Conservation (phyloP, 2,888 invertebrate species). For the Lycocerus yunnanus region DNA sequence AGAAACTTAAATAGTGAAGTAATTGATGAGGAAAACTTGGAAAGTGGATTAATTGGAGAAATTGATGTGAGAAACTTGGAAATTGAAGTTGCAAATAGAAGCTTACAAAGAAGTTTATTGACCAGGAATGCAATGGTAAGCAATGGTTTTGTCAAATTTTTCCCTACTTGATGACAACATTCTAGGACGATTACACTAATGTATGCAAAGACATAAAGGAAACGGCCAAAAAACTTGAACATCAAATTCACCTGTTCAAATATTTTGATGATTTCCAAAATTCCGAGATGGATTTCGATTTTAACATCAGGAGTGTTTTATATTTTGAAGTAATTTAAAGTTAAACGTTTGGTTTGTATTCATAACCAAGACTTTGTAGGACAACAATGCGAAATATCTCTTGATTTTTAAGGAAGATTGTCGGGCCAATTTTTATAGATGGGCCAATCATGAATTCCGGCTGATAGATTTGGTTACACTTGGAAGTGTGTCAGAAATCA, state of each 20-base stretch:
- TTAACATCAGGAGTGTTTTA: constrained; percentile 44
- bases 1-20: no score
- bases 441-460: constrained; percentile 43
- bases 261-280: constrained; percentile 56
- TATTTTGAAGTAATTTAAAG: constrained; percentile 43
- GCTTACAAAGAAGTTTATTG: constrained; percentile 37
- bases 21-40: no score
- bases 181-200: constrained; percentile 46
- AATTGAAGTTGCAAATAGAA: constrained; percentile 41
- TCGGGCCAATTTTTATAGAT: constrained; percentile 54
- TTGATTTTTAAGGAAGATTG: constrained; percentile 54
- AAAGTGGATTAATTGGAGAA: constrained; percentile 48
- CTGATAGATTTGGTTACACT: constrained; percentile 52
- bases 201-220: constrained; percentile 48
- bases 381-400: constrained; percentile 47
- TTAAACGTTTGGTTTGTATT: background rate
- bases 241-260: constrained; percentile 57
- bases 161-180: constrained; percentile 10
- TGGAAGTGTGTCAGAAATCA: constrained; percentile 57
- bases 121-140: constrained; percentile 45
- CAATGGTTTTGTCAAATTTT: background rate
- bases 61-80: constrained; percentile 46
- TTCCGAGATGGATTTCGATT: constrained; percentile 40
- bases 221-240: constrained; percentile 43
- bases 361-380: constrained; percentile 32